phyloP scores from a whole-genome alignment of 2,888 invertebrate genomes.

The Ennomos quercinarius region DNA sequence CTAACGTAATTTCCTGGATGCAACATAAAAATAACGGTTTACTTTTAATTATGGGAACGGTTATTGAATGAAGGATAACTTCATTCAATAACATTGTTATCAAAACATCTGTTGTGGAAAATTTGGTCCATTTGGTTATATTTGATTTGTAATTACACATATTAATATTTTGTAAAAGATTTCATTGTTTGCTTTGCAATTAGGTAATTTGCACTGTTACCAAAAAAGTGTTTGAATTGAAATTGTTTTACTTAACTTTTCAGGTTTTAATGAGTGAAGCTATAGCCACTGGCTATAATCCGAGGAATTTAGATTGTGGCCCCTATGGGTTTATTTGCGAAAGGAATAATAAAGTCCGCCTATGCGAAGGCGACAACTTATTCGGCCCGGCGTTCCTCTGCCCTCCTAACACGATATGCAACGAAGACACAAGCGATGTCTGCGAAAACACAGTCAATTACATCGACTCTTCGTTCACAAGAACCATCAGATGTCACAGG shows the following conservation, averaged over 20 bases:
- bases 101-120: too few species aligned
- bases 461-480: conserved; percentile 65
- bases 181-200: too few species aligned
- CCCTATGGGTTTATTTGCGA: conserved; percentile 75
- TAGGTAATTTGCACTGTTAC: too few species aligned
- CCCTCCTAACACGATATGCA: conserved; percentile 72
- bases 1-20: too few species aligned
- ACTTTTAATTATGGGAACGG: too few species aligned
- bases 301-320: conserved; percentile 64
- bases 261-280: conserved; percentile 43
- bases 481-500: conserved; percentile 63
- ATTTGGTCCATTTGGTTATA: too few species aligned
- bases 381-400: conserved; percentile 72
- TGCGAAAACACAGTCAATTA: conserved; percentile 70
- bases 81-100: too few species aligned
- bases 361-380: conserved; percentile 68
- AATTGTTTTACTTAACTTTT: conserved; percentile 26
- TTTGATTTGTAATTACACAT: too few species aligned
- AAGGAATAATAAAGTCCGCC: conserved; percentile 59
- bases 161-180: too few species aligned
- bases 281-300: conserved; percentile 46
- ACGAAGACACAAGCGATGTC: conserved; percentile 74
- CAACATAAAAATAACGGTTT: too few species aligned
- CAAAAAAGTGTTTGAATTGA: not conserved
- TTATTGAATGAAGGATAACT: too few species aligned